Base-by-base conservation (phyloP, 2,797 vertebrate species). In the Eupleurogrammus muticus region DNA sequence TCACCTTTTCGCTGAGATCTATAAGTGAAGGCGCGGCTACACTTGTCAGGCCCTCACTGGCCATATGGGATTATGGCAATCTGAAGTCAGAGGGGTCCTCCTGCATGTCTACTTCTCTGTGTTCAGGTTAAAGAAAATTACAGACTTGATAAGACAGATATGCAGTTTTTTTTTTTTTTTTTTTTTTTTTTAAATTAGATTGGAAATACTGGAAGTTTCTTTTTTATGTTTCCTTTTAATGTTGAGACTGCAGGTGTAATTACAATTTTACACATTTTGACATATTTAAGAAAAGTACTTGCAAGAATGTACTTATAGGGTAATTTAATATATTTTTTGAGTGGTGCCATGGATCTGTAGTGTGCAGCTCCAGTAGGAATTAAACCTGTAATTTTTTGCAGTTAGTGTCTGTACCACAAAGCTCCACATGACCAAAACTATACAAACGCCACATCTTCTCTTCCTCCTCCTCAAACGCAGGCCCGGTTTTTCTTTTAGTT, bases 1-100 rank as follows among this genome's bases (percentile, higher is more conserved):
- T 93, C 92, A 93, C 93, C 92, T 93, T 90, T 87, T 74, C 60
- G 66, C 84, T 66, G 69, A 61, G 84, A 90, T 87, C 83, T 80
- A 78, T 86, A 77, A 76, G 79, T 40, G 75, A 80, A 63, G 78
- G 66, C 38, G 12, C 64, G 56, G 80, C 76, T 40, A 21, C 70
- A 58, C 62, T 67, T 36, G 72, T 38, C 67, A 79, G 75, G 65
- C 59, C 75, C 72, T 82, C 53, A 65, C 72, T 61, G 65, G 71
- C 78, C 89, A 86, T 78, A 86, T 90, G 90, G 89, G 83, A 91
- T 90, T 58, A 62, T 76, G 84, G 61, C 58, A 57, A 76, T 87
- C 76, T 83, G 81, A 64, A 76, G 83, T 83, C 72, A 71, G 64
- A 72, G 66, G 56, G 77, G 50, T 81, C 68, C 59, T 66, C n/a